Base-by-base conservation (phyloP, 2,888 invertebrate genomes). In the Pycnomerus fuliginosus region DNA sequence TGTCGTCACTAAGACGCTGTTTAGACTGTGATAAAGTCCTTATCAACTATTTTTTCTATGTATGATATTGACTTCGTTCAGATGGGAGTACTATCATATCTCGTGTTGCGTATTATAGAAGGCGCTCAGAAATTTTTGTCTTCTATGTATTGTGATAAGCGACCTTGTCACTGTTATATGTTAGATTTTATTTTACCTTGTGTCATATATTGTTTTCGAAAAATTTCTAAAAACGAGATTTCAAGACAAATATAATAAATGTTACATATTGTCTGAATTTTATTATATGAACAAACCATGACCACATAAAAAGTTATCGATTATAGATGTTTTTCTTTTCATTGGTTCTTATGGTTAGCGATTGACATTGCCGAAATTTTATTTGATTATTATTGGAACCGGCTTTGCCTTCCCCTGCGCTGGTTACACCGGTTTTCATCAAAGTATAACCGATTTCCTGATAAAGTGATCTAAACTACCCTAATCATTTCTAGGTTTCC, bases 61-160 rank as follows among this genome's bases (percentile, higher is more conserved):
- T 69, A 74, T 75, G 75, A 74, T 76, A 75, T 75, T 76, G 75
- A 76, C 76, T 76, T 76, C 76, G 71, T 72, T 70, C 73, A 73
- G 75, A 76, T 74, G 75, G 75, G 71, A 76, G 76, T 76, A 76
- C 75, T 76, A 74, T 75, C 75, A 75, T 76, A 70, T 69, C 58
- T 52, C 41, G 41, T 49, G 32, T 52, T 39, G 51, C 47, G 44
- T 42, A 45, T 48, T 38, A 44, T 44, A 46, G 46, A 42, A 37
- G 46, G 27, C 41, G 28, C 8, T 36, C 38, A 38, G 27, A 46
- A 31, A 41, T 32, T 33, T 30, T 29, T 12, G 44, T 47, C 43
- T 48, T 47, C 38, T 50, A 35, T 43, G 44, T 44, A 53, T 60
- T 62, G 70, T 70, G 70, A 71, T 72, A 71, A 71, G 73, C 66